Base-by-base conservation (phyloP, 2,888 invertebrate genomes). In the Cephus rjabovi region DNA sequence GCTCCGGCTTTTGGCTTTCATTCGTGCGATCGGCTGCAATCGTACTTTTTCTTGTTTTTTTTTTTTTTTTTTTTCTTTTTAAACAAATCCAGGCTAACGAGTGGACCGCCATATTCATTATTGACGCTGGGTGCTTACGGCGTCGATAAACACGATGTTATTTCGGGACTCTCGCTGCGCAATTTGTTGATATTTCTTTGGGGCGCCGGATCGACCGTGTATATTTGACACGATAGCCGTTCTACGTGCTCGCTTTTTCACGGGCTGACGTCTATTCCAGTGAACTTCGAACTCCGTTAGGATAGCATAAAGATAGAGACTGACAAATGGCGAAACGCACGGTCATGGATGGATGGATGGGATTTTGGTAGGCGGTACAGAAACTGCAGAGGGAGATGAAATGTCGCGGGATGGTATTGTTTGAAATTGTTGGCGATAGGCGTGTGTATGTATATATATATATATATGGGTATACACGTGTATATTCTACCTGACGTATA, bases 141-240 rank as follows among this genome's bases (percentile, higher is more conserved):
- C 40, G 12, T 15, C 15, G 40, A 6, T 40, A 15, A 40, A 40
- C 40, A 40, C 40, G 15, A 6, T 40, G 1, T 40, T 15, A 15
- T 35, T 35, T 4, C 15, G 40, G 15, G 12, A 6, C 4, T 40
- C 15, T 40, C 6, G 40, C 15, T 40, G 40, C 15, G 15, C 40
- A 40, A 40, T 6, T 15, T 40, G 6, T 15, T 1, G 15, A 40
- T 40, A 40, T 40, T 40, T 40, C 6, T 15, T 40, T 6, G 40
- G 15, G 15, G 0, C 0, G 1, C 6, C 40, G 0, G 15, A 15
- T 6, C 6, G 15, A 40, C 6, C 15, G 4, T 6, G 4, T 15
- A 37, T 6, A 15, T 40, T 1, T 6, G 15, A 40, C 4, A 15
- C 15, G 40, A 37, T 4, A 37, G 37, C 37, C 37, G 12, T 4